Percentiles rank a stretch among this genome's conserved stretches.
Evolutionary conservation across 2,797 vertebrate species (phyloP).

Genomic region (Schizothorax lantsangensis): DNA sequence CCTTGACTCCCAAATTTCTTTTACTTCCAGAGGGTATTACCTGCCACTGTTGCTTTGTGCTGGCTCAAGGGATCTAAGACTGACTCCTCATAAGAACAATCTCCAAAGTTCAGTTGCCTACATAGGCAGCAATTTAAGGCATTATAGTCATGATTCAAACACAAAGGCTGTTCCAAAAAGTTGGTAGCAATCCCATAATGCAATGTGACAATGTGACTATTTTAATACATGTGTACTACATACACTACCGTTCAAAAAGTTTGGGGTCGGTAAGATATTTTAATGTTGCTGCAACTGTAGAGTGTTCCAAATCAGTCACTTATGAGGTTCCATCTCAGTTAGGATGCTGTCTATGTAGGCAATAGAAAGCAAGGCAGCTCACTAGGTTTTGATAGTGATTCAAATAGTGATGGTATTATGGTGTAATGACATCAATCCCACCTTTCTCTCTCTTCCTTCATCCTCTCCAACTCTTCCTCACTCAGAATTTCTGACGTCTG

Average conservation of each 20-base stretch:
- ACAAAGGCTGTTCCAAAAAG: neutral
- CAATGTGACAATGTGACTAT: neutral
- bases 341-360: neutral
- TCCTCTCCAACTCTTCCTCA: slow-evolving; percentile 88
- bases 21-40: neutral
- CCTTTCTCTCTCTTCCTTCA: slow-evolving; percentile 92
- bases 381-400: neutral
- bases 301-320: neutral
- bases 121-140: neutral
- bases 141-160: neutral
- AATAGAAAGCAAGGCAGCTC: slow-evolving; percentile 6
- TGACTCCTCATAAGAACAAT: neutral
- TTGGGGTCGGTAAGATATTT: neutral
- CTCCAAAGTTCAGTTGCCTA: neutral
- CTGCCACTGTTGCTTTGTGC: neutral
- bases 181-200: neutral
- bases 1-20: neutral
- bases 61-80: neutral
- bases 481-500: slow-evolving; percentile 78
- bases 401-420: neutral
- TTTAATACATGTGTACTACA: neutral
- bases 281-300: neutral
- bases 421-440: slow-evolving; percentile 62
- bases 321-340: neutral
- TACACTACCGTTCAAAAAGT: neutral